These are phyloP conservation scores for Callorhinus ursinus DNA, from an alignment of 2,113 vertebrate species.

Conservation along the genomic window DNA sequence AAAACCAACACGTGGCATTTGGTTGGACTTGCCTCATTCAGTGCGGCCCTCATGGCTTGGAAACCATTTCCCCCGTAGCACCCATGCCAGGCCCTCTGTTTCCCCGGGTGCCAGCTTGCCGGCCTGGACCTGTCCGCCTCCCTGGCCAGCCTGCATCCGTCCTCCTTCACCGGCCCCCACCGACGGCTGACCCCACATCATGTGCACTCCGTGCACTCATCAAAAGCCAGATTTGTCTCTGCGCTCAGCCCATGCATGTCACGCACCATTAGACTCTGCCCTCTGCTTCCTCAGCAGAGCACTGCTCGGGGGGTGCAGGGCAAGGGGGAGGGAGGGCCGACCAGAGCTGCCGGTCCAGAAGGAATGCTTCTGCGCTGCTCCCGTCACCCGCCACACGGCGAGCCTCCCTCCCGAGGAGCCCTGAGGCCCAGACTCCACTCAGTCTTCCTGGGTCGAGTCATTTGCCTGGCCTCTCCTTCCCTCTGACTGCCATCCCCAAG, in stretches of 20 bases:
- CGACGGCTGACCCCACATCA: not conserved
- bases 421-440: not conserved
- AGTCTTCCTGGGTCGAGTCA: not conserved
- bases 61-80: not conserved
- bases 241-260: not conserved
- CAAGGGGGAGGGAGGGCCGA: not conserved
- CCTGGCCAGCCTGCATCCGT: not conserved
- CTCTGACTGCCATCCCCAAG: not conserved
- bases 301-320: not conserved
- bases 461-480: not conserved
- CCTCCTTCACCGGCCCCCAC: not conserved
- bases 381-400: fast-evolving
- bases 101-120: not conserved
- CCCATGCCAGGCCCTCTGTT: not conserved
- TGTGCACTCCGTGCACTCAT: not conserved
- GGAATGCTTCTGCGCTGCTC: not conserved
- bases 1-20: not conserved
- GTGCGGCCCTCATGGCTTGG: not conserved
- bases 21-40: not conserved
- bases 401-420: not conserved
- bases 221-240: not conserved
- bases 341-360: not conserved
- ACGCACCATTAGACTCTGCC: not conserved
- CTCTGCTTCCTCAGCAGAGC: slow-evolving; percentile 36
- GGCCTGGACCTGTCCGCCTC: not conserved